A percentile compares a stretch with the other conserved stretches of the same genome.
phyloP scores from a whole-genome alignment of 2,888 invertebrate species.

The Drosophila macrospina region DNA sequence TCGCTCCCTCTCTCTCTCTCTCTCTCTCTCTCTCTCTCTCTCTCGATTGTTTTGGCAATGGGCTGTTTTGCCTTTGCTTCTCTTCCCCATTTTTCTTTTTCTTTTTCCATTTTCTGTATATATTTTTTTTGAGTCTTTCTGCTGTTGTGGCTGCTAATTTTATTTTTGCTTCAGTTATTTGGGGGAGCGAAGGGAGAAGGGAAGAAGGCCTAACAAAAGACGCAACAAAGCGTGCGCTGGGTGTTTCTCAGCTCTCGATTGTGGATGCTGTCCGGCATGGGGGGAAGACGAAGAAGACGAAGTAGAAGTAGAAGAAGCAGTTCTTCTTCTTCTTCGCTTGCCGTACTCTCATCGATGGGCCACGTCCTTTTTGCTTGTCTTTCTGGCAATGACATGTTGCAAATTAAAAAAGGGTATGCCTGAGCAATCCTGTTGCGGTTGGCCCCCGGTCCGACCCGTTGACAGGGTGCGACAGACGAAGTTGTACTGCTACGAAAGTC shows the following conservation, averaged over 20 bases:
- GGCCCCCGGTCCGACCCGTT: slow-evolving; percentile 38
- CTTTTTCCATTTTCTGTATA: slow-evolving; percentile 21
- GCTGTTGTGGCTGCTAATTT: slow-evolving; percentile 71
- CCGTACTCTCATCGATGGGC: slow-evolving; percentile 53
- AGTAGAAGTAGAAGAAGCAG: neutral
- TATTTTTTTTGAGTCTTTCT: slow-evolving; percentile 29
- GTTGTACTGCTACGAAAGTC: slow-evolving; percentile 26
- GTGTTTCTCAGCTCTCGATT: slow-evolving; percentile 27
- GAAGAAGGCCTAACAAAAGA: slow-evolving; percentile 65
- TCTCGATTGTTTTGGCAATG: slow-evolving; percentile 24
- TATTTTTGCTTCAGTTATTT: slow-evolving; percentile 70
- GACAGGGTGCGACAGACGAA: slow-evolving; percentile 23
- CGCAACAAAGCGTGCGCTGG: slow-evolving; percentile 72
- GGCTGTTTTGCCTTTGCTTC: slow-evolving; percentile 60
- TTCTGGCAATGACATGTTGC: slow-evolving; percentile 82
- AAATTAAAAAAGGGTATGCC: slow-evolving; percentile 81
- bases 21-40: no score
- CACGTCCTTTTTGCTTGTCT: slow-evolving; percentile 75
- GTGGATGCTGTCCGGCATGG: slow-evolving; percentile 8
- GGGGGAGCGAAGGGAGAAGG: slow-evolving; percentile 2
- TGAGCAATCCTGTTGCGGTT: slow-evolving; percentile 78
- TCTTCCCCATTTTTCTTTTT: slow-evolving; percentile 32
- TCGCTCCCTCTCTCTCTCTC: no score
- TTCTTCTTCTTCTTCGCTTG: slow-evolving; percentile 16
- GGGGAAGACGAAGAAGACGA: no score